phyloP scores from a whole-genome alignment of 2,888 invertebrate species.

The Tuta absoluta region DNA sequence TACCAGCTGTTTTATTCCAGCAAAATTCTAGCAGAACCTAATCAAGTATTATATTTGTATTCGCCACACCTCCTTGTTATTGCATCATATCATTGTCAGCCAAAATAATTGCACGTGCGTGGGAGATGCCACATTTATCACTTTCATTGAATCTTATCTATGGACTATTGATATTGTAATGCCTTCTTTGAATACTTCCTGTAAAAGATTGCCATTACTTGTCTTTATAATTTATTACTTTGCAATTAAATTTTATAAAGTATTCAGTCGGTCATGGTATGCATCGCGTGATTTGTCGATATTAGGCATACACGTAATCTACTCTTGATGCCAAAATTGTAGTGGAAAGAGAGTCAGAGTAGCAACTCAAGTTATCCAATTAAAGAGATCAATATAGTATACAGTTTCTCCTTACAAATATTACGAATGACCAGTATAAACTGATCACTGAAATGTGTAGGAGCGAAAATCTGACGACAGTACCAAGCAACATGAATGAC shows the following conservation, averaged over 20 bases:
- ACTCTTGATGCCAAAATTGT: constrained; percentile 5
- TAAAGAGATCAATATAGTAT: too few relatives aligned
- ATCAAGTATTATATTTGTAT: background rate
- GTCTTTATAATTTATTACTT: background rate
- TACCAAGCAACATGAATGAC: too few relatives aligned
- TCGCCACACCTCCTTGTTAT: background rate
- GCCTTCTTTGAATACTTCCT: background rate
- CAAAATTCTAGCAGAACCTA: too few relatives aligned
- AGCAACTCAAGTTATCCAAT: too few relatives aligned
- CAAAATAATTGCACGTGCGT: background rate
- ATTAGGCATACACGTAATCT: background rate
- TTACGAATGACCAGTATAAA: too few relatives aligned
- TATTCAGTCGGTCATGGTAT: background rate
- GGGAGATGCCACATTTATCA: background rate
- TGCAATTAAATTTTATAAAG: too few relatives aligned
- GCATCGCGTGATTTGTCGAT: background rate
- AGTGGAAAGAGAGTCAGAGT: too few relatives aligned
- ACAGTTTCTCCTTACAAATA: too few relatives aligned
- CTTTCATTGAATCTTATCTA: constrained; percentile 5
- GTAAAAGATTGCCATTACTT: background rate
- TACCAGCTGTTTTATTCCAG: too few relatives aligned
- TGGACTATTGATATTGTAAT: background rate
- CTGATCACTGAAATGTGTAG: too few relatives aligned
- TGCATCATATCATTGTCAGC: background rate
- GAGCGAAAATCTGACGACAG: too few relatives aligned